Percentiles rank a stretch among this genome's conserved stretches.
Evolutionary conservation across 1,140 invertebrate species (phyloP).

Genomic region (Myzus persicae): DNA sequence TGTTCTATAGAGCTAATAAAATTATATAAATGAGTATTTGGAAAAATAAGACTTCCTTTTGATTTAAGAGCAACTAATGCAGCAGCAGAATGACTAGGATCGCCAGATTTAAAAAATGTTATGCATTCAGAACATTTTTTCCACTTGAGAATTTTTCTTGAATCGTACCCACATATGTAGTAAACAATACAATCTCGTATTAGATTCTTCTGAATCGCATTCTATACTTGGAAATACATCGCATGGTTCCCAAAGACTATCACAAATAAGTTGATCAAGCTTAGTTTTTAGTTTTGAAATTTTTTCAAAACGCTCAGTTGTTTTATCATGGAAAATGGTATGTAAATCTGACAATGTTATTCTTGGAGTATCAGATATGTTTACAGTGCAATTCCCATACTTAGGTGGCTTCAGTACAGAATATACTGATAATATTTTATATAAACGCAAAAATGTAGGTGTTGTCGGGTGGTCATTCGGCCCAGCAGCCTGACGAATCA

Average conservation of each 20-base stretch:
- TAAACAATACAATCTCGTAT: not conserved
- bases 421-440: constrained; percentile 13
- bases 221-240: not conserved
- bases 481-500: not conserved
- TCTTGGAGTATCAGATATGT: not conserved
- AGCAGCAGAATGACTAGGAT: not conserved
- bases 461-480: not conserved
- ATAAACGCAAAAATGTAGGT: not conserved
- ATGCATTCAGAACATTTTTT: not conserved
- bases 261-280: not conserved
- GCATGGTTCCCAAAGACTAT: constrained; percentile 9
- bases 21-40: not conserved
- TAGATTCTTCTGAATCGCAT: not conserved
- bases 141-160: not conserved
- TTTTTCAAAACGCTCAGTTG: not conserved
- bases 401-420: constrained; percentile 9
- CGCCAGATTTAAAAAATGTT: not conserved
- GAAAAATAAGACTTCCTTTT: not conserved
- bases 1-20: not conserved
- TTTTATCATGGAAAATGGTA: not conserved
- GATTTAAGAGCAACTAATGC: not conserved
- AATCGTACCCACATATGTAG: not conserved
- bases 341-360: not conserved
- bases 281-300: not conserved
- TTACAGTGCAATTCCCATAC: not conserved